Base-by-base conservation (phyloP, 2,113 vertebrate species). In the Paramisgurnus dabryanus region DNA sequence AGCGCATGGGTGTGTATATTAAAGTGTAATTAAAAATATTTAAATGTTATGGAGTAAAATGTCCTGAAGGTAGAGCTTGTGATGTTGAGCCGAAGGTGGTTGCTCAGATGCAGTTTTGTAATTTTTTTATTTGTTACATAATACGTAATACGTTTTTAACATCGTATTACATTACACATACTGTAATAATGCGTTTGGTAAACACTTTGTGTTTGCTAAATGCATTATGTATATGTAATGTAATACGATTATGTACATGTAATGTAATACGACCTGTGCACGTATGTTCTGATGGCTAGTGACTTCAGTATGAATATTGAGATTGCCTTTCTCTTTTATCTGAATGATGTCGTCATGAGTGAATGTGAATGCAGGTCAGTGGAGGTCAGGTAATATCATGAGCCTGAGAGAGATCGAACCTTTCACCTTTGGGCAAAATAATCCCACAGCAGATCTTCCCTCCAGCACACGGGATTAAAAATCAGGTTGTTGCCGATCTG, bases 401-500 rank as follows among this genome's bases (percentile, higher is more conserved):
- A 70, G 47, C 73, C 11, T 53, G 72, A 47, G 64, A 71, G 63
- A 75, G 43, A 67, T 15, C 1, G 57, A 70, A 22, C 15, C 67
- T 82, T 79, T 67, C 67, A 34, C 39, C 66, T 77, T 18, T 67
- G 41, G 76, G 61, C 71, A 75, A 55, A 85, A 67, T 91, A 90
- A 87, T 90, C 87, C 71, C 71, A 3, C 74, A 45, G 41, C 79
- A 89, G 77, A 88, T 89, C 70, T 85, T 83, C 55, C 85, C 80
- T 85, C 70, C 64, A 65, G 82, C 47, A 66, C 81, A 45, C 7
- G 6, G 86, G 86, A 90, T 90, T 91, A 88, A 84, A 89, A 90
- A 88, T 87, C 83, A 87, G 87, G 78, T 87, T 87, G 86, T 85
- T 74, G 83, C 80, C 83, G 87, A 90, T 90, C 87, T 91, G 80